These are phyloP conservation scores for Willowsia nigromaculata DNA, from an alignment of 2,888 invertebrate species.

Conservation along the genomic window DNA sequence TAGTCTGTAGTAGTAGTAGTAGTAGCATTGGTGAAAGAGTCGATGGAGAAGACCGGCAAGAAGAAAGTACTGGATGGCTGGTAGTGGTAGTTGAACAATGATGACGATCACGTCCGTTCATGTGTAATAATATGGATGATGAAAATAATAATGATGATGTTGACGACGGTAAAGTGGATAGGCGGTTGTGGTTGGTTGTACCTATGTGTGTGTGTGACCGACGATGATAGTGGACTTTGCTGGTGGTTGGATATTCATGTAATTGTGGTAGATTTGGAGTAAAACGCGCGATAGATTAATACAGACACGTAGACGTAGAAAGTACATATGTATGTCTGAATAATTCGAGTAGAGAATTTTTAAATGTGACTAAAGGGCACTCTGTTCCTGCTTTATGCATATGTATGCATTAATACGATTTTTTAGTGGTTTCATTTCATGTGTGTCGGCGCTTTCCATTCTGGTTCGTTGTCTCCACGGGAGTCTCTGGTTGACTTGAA, in stretches of 20 bases:
- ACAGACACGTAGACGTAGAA: background rate
- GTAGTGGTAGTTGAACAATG: background rate
- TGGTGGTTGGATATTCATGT: background rate
- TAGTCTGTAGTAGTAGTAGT: background rate
- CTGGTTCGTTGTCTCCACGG: background rate
- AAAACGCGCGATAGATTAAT: background rate
- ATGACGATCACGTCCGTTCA: conserved; percentile 5
- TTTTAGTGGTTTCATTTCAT: background rate
- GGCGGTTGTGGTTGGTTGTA: too few relatives aligned
- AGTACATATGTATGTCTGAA: background rate
- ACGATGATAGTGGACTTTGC: background rate
- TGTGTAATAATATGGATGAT: conserved; percentile 24
- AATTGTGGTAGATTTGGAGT: background rate
- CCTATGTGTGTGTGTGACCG: background rate
- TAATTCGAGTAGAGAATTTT: background rate
- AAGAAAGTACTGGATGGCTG: background rate
- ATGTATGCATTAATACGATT: background rate
- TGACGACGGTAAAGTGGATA: background rate
- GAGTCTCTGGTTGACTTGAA: conserved; percentile 41
- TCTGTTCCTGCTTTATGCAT: background rate
- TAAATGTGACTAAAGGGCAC: background rate
- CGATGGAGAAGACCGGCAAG: conserved; percentile 15
- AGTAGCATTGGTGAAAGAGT: background rate
- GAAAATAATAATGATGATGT: background rate
- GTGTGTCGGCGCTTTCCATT: background rate